Evolutionary conservation across 2,888 invertebrate genomes (phyloP).

Genomic region (Oligia fasciuncula): DNA sequence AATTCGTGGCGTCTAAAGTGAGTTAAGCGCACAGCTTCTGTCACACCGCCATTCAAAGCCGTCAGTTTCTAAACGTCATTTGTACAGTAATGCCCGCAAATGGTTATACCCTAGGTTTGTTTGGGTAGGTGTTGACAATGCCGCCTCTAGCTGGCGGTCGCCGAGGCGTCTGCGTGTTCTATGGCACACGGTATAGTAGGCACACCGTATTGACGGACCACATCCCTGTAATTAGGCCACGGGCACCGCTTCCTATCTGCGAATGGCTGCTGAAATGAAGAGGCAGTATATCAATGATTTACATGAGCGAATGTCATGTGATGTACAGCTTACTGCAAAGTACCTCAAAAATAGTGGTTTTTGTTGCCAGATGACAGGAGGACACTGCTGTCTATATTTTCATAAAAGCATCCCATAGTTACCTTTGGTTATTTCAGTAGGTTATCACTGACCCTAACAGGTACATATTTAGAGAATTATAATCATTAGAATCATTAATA

Average conservation of each 20-base stretch:
- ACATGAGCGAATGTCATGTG: not conserved
- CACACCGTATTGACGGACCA: constrained; percentile 29
- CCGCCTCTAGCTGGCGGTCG: not conserved
- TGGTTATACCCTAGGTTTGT: no score
- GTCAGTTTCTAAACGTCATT: not conserved
- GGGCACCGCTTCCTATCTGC: constrained; percentile 12
- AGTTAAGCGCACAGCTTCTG: not conserved
- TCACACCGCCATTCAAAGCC: not conserved
- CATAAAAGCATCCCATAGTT: not conserved
- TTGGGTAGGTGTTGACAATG: not conserved
- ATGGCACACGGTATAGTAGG: not conserved
- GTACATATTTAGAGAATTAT: no score
- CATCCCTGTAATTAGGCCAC: constrained; percentile 49
- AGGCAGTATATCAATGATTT: constrained; percentile 9
- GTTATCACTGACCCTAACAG: no score
- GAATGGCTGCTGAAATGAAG: constrained; percentile 22
- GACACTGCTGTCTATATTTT: not conserved
- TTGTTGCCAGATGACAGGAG: not conserved
- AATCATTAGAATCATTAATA: no score
- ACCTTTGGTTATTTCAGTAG: no score
- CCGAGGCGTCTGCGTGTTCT: not conserved
- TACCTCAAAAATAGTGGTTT: not conserved
- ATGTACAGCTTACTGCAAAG: not conserved
- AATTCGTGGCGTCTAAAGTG: not conserved
- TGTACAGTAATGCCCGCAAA: not conserved